Evolutionary conservation across 2,797 vertebrate species (phyloP).

Genomic region (Carduelis carduelis): DNA sequence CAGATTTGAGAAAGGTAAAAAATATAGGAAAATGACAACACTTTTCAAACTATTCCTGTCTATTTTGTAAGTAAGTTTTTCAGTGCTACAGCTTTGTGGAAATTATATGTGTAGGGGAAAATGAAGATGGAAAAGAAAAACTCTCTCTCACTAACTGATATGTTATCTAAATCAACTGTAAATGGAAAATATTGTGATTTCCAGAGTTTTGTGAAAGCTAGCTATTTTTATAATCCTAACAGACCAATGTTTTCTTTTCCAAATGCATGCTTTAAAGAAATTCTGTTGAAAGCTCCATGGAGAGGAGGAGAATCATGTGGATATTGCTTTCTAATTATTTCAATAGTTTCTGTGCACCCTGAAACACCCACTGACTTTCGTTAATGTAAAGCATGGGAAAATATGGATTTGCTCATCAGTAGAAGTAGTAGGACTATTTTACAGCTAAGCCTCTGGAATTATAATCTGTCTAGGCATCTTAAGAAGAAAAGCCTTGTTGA

Average conservation of each 20-base stretch:
- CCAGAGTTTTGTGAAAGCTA: background rate
- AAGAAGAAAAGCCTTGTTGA: background rate
- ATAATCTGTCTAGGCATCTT: background rate
- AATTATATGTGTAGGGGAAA: background rate
- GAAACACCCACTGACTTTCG: background rate
- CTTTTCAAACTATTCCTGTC: background rate
- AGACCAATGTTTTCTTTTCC: background rate
- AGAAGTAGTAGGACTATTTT: background rate
- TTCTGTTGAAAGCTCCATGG: background rate
- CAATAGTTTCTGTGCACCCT: background rate
- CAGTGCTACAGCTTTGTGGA: background rate
- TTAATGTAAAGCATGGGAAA: background rate
- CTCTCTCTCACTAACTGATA: background rate
- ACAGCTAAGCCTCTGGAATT: background rate
- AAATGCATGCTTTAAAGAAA: background rate
- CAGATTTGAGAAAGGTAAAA: background rate
- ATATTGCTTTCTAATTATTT: background rate
- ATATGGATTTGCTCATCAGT: background rate
- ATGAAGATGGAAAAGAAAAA: background rate
- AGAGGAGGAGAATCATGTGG: background rate
- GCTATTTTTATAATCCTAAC: background rate
- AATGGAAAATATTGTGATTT: background rate
- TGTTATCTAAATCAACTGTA: background rate
- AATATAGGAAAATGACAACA: background rate
- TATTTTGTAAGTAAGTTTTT: background rate